These are phyloP conservation scores for Pilophorus perplexus DNA, from an alignment of 2,888 invertebrate species.

Conservation along the genomic window DNA sequence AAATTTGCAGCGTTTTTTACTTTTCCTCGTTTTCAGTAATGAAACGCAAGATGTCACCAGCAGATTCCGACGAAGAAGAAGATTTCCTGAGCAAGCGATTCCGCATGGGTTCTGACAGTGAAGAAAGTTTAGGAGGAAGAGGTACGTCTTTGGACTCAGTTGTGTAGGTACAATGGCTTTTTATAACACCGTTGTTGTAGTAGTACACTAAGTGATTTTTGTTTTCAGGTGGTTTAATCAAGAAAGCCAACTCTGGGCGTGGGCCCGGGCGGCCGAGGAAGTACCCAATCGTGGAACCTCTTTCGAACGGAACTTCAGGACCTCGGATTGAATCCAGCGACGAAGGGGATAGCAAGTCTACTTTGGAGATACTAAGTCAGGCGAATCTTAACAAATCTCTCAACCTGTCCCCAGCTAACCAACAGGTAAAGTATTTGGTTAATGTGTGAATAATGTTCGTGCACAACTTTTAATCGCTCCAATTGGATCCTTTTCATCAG, in stretches of 20 bases:
- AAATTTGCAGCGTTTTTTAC: no score
- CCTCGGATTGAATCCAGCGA: constrained; percentile 12
- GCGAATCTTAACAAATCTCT: constrained; percentile 19
- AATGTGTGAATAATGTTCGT: background rate
- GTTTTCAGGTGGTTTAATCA: no score
- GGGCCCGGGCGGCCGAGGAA: constrained; percentile 30
- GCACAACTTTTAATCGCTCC: no score
- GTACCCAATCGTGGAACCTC: constrained; percentile 2
- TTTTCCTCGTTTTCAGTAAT: constrained; percentile 42
- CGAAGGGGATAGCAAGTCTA: constrained; percentile 25
- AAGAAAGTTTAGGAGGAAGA: constrained; percentile 42
- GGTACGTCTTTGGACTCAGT: no score
- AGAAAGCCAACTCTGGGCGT: background rate
- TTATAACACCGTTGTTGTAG: no score
- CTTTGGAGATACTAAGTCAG: constrained; percentile 24
- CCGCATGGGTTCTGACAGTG: constrained; percentile 44
- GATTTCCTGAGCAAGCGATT: constrained; percentile 33
- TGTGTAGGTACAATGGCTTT: no score
- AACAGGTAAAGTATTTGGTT: constrained; percentile 46
- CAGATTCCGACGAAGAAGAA: constrained; percentile 53
- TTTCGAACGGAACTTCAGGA: background rate
- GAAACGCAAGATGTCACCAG: constrained; percentile 33
- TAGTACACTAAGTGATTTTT: no score
- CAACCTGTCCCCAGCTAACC: constrained; percentile 45
- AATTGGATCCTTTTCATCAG: constrained; percentile 38